These are phyloP conservation scores for Pseudomyrmex sp. DNA, from an alignment of 1,140 invertebrate genomes.

Conservation along the genomic window DNA sequence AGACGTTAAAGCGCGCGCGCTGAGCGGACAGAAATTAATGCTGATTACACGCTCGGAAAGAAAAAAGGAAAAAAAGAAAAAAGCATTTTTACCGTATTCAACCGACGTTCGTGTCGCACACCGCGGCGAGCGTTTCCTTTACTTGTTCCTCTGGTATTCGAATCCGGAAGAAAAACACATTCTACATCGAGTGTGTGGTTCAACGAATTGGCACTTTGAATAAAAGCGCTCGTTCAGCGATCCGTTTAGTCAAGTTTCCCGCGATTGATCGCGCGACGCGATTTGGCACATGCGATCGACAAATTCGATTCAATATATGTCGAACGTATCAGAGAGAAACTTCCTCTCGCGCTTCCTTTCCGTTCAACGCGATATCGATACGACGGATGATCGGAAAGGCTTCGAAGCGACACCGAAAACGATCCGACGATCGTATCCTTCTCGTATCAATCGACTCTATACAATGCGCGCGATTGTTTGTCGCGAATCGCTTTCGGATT, in stretches of 20 bases:
- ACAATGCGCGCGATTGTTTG: not conserved
- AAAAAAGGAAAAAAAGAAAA: not conserved
- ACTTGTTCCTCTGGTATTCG: not conserved
- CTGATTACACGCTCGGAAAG: not conserved
- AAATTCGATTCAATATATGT: not conserved
- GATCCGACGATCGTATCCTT: not conserved
- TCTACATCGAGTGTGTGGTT: not conserved
- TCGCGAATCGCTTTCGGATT: not conserved
- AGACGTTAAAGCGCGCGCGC: slow-evolving; percentile 22
- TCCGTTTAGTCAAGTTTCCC: not conserved
- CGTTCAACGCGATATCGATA: slow-evolving; percentile 27
- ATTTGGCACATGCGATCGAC: slow-evolving; percentile 35
- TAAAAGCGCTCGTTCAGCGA: not conserved
- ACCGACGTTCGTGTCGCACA: not conserved
- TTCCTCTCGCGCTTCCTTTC: not conserved
- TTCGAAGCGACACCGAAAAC: not conserved
- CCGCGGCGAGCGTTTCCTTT: not conserved
- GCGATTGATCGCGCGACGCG: not conserved
- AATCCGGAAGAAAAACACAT: not conserved
- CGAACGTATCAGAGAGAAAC: not conserved
- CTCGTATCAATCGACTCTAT: too few relatives aligned
- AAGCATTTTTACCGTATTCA: slow-evolving; percentile 6
- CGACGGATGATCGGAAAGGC: not conserved
- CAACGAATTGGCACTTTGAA: not conserved
- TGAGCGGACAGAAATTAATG: slow-evolving; percentile 16